Base-by-base conservation (phyloP, 2,888 invertebrate genomes). In the Apotomis turbidana region DNA sequence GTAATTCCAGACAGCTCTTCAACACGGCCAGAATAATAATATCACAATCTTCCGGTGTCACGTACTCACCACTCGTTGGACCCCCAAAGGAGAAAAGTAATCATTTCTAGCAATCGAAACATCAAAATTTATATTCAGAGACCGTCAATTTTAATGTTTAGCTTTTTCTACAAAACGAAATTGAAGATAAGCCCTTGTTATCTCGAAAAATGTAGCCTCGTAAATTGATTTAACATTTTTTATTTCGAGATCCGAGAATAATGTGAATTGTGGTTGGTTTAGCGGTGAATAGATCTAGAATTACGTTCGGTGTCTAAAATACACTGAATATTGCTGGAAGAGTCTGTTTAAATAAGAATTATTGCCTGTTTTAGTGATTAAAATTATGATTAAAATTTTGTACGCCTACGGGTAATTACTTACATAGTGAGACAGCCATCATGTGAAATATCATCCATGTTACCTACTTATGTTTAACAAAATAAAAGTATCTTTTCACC, bases 1-100 rank as follows among this genome's bases (percentile, higher is more conserved):
- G 88, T 90, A 88, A 88, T 90, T 87, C 87, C 85, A 85, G 84
- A 85, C 86, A 85, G 87, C 86, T 86, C 85, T 84, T 86, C 87
- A 88, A 84, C 91, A 90, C 84, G 90, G 85, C 84, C 87, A 82
- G 91, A 91, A 91, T 92, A 91, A 88, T 89, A 91, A 92, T 90
- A 90, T 90, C 87, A 90, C 91, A 91, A 91, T 90, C 87, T 90
- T 84, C 84, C 83, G 81, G 82, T 83, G 89, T 90, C 91, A 91
- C 91, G 91, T 90, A 84, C 83, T 81, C 82, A 81, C 84, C 88
- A 89, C 89, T 87, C 89, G 84, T 87, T 83, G 88, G 84, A 82
- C 87, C 86, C 88, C 81, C 81, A 78, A 84, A 86, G 88, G 87
- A 88, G 87, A 83, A 87, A 89, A 87, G 88, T 89, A 90, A 91